Percentiles rank a stretch among this genome's conserved stretches.
Conservation (phyloP, 2,888 invertebrate species). For the Phlogophora meticulosa region DNA sequence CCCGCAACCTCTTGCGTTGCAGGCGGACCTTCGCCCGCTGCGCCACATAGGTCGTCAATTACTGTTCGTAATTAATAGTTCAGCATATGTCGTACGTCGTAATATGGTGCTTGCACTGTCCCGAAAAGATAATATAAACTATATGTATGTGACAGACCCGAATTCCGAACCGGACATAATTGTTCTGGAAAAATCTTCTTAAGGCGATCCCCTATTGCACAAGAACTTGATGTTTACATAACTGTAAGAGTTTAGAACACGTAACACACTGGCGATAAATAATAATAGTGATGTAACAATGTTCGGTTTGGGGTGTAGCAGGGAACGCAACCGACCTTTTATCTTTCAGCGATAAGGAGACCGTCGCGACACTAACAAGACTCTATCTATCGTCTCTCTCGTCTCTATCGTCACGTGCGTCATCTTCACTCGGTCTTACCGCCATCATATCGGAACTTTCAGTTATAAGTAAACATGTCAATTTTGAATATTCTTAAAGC, state of each 20-base stretch:
- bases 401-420: constrained; percentile 22
- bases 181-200: constrained; percentile 15
- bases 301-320: constrained; percentile 42
- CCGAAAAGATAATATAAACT: no score
- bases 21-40: no score
- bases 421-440: constrained; percentile 30
- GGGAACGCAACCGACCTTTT: constrained; percentile 61
- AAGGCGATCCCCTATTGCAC: constrained; percentile 5
- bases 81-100: no score
- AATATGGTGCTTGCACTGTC: no score
- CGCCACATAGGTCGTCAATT: no score
- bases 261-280: constrained; percentile 24
- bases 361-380: constrained; percentile 22
- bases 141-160: no score
- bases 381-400: no score
- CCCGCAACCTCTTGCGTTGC: no score
- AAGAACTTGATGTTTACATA: constrained; percentile 29
- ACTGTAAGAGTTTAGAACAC: constrained; percentile 26
- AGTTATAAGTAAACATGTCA: constrained; percentile 19
- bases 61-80: no score
- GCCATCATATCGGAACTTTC: constrained; percentile 23
- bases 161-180: constrained; percentile 6
- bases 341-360: constrained; percentile 59
- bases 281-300: constrained; percentile 58
- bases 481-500: not conserved